These are phyloP conservation scores for Sphenopsis melanotis DNA, from an alignment of 2,797 vertebrate genomes.

Conservation along the genomic window DNA sequence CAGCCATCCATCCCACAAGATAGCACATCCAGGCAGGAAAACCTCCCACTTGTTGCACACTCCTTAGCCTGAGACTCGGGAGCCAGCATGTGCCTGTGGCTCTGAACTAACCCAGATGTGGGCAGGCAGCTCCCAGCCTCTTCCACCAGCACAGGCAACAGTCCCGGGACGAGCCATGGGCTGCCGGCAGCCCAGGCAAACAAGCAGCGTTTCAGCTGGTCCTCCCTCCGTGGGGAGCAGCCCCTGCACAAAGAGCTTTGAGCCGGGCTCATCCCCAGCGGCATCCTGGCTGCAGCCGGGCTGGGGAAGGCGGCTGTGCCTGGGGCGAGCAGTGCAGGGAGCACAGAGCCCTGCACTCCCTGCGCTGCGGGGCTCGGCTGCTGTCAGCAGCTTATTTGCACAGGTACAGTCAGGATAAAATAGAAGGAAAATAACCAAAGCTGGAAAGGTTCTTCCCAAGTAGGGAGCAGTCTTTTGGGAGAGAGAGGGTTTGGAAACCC, in stretches of 20 bases:
- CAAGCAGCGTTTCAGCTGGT: background rate
- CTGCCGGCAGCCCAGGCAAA: background rate
- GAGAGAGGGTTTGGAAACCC: background rate
- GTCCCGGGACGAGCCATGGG: background rate
- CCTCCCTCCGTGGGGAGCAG: background rate
- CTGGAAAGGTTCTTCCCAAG: background rate
- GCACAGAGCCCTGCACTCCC: background rate
- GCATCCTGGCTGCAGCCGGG: background rate
- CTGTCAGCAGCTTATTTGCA: background rate
- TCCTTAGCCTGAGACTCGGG: background rate
- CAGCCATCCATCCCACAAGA: background rate
- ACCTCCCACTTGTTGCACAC: slow-evolving; percentile 10
- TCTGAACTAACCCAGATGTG: background rate
- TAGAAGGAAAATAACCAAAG: background rate
- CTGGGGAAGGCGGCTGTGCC: background rate
- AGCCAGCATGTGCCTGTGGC: background rate
- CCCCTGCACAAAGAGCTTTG: background rate
- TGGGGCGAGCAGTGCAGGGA: background rate
- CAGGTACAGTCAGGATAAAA: background rate
- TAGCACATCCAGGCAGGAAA: background rate
- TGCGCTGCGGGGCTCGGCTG: rapidly evolving
- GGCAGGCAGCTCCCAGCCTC: background rate
- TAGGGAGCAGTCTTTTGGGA: background rate
- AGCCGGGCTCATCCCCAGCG: background rate
- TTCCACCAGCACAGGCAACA: background rate